Conservation (phyloP, 2,113 vertebrate species). For the Elephas maximus region DNA sequence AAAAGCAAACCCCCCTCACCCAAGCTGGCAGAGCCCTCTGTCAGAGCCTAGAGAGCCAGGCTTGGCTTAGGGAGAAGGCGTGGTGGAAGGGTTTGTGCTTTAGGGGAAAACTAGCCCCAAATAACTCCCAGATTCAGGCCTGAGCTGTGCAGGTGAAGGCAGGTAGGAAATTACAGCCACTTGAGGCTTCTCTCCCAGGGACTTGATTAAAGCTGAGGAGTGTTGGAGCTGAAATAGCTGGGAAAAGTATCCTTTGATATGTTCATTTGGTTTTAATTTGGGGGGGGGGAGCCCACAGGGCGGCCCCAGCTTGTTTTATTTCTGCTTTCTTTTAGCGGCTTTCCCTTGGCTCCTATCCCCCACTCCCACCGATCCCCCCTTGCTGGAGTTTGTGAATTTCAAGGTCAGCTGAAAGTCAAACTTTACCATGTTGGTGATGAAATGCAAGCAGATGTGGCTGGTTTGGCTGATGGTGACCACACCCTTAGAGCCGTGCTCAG, state of each 20-base stretch:
- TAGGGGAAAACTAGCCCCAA: slow-evolving; percentile 38
- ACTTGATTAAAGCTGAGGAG: slow-evolving; percentile 76
- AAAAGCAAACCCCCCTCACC: no score
- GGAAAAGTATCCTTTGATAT: slow-evolving; percentile 71
- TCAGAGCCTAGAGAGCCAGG: background rate
- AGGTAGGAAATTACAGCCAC: slow-evolving; percentile 72
- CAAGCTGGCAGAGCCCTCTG: background rate
- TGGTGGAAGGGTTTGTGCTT: background rate
- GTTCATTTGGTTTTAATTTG: slow-evolving; percentile 91
- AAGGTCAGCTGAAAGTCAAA: slow-evolving; percentile 90
- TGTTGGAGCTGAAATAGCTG: slow-evolving; percentile 77
- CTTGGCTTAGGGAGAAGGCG: background rate
- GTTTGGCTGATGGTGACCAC: slow-evolving; percentile 71
- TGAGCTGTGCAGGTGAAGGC: background rate
- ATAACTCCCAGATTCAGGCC: slow-evolving; percentile 74
- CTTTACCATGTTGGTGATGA: slow-evolving; percentile 85
- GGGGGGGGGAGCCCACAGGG: slow-evolving; percentile 59
- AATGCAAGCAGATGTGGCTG: slow-evolving; percentile 90
- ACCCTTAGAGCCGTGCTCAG: background rate
- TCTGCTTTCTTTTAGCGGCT: slow-evolving; percentile 87
- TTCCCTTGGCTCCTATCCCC: slow-evolving; percentile 77
- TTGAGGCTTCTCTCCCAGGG: slow-evolving; percentile 69
- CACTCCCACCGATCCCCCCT: background rate
- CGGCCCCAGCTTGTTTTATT: slow-evolving; percentile 85
- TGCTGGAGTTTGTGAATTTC: slow-evolving; percentile 85